Base-by-base conservation (phyloP, 37 sponge, comb jelly and placozoan genomes). In the Mnemiopsis leidyi region DNA sequence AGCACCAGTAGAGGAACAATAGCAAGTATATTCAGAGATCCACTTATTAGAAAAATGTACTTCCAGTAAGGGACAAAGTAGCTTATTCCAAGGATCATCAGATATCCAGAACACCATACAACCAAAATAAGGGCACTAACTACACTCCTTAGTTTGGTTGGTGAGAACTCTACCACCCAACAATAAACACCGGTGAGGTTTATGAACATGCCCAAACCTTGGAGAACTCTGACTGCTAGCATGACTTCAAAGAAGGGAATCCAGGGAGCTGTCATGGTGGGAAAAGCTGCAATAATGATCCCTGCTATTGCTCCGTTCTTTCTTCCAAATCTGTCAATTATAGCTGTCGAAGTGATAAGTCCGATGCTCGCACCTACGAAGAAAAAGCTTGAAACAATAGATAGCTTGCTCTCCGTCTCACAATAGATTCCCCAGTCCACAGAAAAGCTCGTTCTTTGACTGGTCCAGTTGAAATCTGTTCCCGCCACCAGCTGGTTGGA, bases 291-390 rank as follows among this genome's bases (percentile, higher is more conserved):
- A 5, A 71, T n/a, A 2, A 71, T 29, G 5, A 23, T 28, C 3
- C 75, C 75, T n/a, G 75, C 75, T 29, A 71, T n/a, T 29, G 75
- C 75, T 7, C 75, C 75, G n/a, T 71, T 29, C 30, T 71, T 71
- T 28, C 75, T 71, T 29, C 75, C 75, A 71, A 71, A 71, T 28
- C 30, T n/a, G 75, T 71, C 75, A 28, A 71, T 23, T 5, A 71
- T 18, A 2, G 30, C 30, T 29, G 30, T 71, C n/a, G 75, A 71
- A 25, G 30, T 7, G 20, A 71, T 25, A 7, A 71, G 75, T 5
- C 75, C 75, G 5, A 71, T n/a, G 30, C 5, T 23, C 2, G 75
- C 75, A 23, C 75, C 75, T 23, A 71, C 20, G 20, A 71, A 71
- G 75, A 71, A 71, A 25, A 71, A 71, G 30, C 75, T 71, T 13